phyloP scores from a whole-genome alignment of 1,140 invertebrate genomes.

The Apis laboriosa region DNA sequence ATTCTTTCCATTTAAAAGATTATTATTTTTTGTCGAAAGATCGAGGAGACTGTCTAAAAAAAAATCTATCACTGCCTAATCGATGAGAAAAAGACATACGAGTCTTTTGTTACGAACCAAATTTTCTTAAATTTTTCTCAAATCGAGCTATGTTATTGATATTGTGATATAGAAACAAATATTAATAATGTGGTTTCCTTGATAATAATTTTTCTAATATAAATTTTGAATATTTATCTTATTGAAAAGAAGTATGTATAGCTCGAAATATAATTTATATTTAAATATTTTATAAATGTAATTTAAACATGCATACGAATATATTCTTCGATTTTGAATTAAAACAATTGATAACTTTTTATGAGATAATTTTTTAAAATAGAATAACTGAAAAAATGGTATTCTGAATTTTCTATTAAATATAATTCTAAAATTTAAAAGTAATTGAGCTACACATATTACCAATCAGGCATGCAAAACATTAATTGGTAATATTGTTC shows the following conservation, averaged over 20 bases:
- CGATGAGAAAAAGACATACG: not conserved
- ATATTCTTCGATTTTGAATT: too few relatives aligned
- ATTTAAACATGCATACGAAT: too few relatives aligned
- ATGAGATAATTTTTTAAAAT: too few relatives aligned
- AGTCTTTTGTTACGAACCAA: not conserved
- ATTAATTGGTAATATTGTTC: not conserved
- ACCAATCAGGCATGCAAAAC: not conserved
- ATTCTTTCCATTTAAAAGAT: not conserved
- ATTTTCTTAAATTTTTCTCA: not conserved
- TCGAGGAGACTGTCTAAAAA: conserved; percentile 8
- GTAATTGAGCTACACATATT: not conserved
- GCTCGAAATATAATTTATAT: not conserved
- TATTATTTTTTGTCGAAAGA: conserved; percentile 6
- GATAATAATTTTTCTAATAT: conserved; percentile 10
- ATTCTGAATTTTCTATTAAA: too few relatives aligned
- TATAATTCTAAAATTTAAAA: not conserved
- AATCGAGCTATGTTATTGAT: not conserved
- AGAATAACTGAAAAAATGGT: too few relatives aligned
- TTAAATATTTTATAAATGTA: not conserved
- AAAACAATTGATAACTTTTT: too few relatives aligned
- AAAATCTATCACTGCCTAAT: conserved; percentile 12
- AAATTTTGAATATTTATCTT: not conserved
- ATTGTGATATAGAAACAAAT: not conserved
- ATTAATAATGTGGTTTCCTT: not conserved
- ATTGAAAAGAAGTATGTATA: not conserved